Base-by-base conservation (phyloP, 2,888 invertebrate genomes). In the Apotomis betuletana region DNA sequence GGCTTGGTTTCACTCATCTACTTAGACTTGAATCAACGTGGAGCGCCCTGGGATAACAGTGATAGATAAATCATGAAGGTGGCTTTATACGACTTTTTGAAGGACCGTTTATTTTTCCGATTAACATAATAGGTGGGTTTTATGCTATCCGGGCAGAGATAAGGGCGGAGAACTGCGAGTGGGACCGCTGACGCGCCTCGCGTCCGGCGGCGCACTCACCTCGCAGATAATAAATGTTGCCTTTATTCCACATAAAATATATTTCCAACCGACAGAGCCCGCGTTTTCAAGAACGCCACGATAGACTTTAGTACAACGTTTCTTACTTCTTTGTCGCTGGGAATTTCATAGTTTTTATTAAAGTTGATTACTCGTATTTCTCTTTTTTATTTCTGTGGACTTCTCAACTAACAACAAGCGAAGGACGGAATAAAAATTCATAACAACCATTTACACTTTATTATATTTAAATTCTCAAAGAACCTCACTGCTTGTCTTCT, bases 21-120 rank as follows among this genome's bases (percentile, higher is more conserved):
- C 58, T 67, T 57, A 67, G 41, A 61, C 61, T 67, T 61, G 61
- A 67, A 67, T 62, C 44, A 67, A 58, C 57, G 51, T 49, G 62
- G 60, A 51, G 55, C 41, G 58, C 55, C 55, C 46, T 52, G 9
- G 64, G 10, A 51, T 58, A 58, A 41, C 27, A 62, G 52, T 61
- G 44, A 51, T 67, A 68, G 52, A 68, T 68, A 72, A 72, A 72
- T 72, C 72, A 68, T 58, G 49, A 58, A 59, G 57, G 62, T 62
- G 61, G 10, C 58, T 49, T 68, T 68, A 36, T 49, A 72, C 52
- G 61, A 67, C 44, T 72, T 67, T 71, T 72, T 68, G 72, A 72
- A 72, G 72, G 63, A 72, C 67, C 72, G 72, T 72, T 72, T 72
- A 68, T 72, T 68, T 70, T 68, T 68, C 63, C 72, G 72, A 63